Evolutionary conservation across 1,140 invertebrate species (phyloP).

Genomic region (Camponotus floridanus): DNA sequence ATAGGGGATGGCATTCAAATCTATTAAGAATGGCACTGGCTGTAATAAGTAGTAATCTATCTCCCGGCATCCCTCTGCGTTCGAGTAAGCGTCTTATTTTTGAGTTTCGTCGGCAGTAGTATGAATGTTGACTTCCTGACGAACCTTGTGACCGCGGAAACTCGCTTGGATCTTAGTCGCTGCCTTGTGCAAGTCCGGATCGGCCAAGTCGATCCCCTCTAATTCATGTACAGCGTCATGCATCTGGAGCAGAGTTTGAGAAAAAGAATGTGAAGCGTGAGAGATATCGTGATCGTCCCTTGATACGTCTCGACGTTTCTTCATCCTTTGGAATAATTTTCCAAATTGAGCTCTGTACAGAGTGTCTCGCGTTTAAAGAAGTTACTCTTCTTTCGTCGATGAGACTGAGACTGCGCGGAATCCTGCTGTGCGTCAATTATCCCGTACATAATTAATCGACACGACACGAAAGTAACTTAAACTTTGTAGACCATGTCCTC

Average conservation of each 20-base stretch:
- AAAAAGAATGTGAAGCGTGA: constrained; percentile 7
- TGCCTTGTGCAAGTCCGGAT: constrained; percentile 96
- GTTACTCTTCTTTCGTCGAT: constrained; percentile 6
- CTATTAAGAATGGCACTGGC: constrained; percentile 60
- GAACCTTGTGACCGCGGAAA: constrained; percentile 95
- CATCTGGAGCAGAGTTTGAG: constrained; percentile 75
- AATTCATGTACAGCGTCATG: constrained; percentile 89
- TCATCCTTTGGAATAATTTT: neutral
- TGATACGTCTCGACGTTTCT: neutral
- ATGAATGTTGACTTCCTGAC: constrained; percentile 89
- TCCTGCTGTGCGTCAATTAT: constrained; percentile 34
- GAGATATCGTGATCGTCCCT: neutral
- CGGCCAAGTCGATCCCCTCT: constrained; percentile 92
- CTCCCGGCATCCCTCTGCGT: constrained; percentile 41
- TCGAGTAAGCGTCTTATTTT: constrained; percentile 78
- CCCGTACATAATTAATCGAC: constrained; percentile 58
- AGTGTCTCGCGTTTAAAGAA: neutral
- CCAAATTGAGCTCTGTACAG: neutral
- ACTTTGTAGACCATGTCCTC: constrained; percentile 42
- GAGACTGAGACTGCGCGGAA: neutral
- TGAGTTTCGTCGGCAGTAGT: constrained; percentile 72
- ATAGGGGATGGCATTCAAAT: constrained; percentile 52
- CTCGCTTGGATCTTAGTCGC: constrained; percentile 97
- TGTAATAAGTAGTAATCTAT: constrained; percentile 58
- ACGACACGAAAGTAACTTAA: constrained; percentile 47